Base-by-base conservation (phyloP, 30 jellyfish, hydroid and myxozoan species). In the Clytia hemisphaerica region DNA sequence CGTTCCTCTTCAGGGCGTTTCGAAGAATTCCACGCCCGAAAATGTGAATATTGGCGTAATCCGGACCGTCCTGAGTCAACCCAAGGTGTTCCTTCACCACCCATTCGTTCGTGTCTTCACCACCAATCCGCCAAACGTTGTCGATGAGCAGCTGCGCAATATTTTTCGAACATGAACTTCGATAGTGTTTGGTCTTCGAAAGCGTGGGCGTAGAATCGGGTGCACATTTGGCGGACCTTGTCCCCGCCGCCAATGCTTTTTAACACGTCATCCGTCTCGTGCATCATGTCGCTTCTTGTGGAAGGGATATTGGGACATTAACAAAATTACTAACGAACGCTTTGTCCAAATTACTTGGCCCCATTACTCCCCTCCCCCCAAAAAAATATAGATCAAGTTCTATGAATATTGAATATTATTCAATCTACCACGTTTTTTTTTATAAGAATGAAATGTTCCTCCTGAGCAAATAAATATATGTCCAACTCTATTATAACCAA, bases 231-330 rank as follows among this genome's bases (percentile, higher is more conserved):
- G 10, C 53, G 10, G 53, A 40, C n/a, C n/a, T n/a, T 10, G n/a
- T 40, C 53, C n/a, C 53, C 53, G n/a, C 53, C 53, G 15, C 53
- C 53, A 40, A 40, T 40, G 53, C n/a, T n/a, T 40, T 40, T 40
- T n/a, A 40, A n/a, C n/a, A 40, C n/a, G n/a, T n/a, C n/a, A n/a
- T n/a, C n/a, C n/a, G n/a, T n/a, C n/a, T n/a, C n/a, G n/a, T n/a
- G n/a, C n/a, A n/a, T n/a, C n/a, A n/a, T n/a, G n/a, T n/a, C n/a
- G n/a, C n/a, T n/a, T n/a, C n/a, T n/a, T n/a, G n/a, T n/a, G n/a
- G n/a, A n/a, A n/a, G n/a, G n/a, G n/a, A n/a, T n/a, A n/a, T n/a
- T n/a, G n/a, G n/a, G n/a, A n/a, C n/a, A n/a, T n/a, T n/a, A n/a
- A n/a, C n/a, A n/a, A n/a, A n/a, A n/a, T n/a, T n/a, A n/a, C n/a